phyloP scores from a whole-genome alignment of 92 coral and sea anemone genomes.

The Heliopora coerulea region DNA sequence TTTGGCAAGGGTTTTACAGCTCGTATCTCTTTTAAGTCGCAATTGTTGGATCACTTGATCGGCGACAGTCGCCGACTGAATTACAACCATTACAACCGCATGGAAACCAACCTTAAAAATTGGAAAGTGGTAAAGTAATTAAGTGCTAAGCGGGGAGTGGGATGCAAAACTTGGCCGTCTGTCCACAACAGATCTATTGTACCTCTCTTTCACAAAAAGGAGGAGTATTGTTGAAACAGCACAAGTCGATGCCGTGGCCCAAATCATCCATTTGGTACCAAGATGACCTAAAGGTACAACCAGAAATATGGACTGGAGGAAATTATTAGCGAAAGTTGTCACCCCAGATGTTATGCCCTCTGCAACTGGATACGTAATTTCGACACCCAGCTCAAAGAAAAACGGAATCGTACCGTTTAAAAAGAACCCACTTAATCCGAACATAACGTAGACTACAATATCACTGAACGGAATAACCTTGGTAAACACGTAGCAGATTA shows the following conservation, averaged over 20 bases:
- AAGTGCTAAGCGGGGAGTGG: too few relatives aligned
- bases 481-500: slow-evolving; percentile 80
- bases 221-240: slow-evolving; percentile 68
- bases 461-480: slow-evolving; percentile 75
- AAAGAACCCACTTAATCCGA: slow-evolving; percentile 67
- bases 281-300: slow-evolving; percentile 85
- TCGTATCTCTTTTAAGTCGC: too few relatives aligned
- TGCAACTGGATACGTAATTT: slow-evolving; percentile 92
- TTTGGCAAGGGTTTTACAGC: too few relatives aligned
- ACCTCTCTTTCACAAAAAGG: slow-evolving; percentile 62
- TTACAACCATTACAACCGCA: too few relatives aligned
- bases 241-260: slow-evolving; percentile 82
- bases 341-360: slow-evolving; percentile 96
- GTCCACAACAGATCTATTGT: slow-evolving; percentile 74
- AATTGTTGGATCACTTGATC: too few relatives aligned
- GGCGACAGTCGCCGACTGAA: too few relatives aligned
- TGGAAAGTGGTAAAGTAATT: too few relatives aligned
- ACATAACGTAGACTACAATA: slow-evolving; percentile 64
- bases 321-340: slow-evolving; percentile 70
- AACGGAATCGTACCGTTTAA: slow-evolving; percentile 76
- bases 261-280: slow-evolving; percentile 95
- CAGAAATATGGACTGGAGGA: slow-evolving; percentile 78
- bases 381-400: slow-evolving; percentile 85
- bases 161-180: slow-evolving; percentile 11
- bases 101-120: too few relatives aligned